Base-by-base conservation (phyloP, 30 jellyfish, hydroid and myxozoan genomes). In the Aurelia sp. region DNA sequence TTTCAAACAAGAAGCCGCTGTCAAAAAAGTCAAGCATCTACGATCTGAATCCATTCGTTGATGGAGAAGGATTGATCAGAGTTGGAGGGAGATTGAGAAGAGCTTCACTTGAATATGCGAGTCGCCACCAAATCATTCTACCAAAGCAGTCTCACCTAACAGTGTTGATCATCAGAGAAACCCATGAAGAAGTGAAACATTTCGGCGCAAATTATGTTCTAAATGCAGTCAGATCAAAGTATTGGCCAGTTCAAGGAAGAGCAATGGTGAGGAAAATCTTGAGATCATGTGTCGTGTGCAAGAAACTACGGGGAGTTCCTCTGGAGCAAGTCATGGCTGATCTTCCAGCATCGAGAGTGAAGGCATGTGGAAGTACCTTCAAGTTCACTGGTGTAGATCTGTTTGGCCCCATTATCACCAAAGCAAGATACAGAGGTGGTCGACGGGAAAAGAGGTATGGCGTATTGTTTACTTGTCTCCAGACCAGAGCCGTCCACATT, bases 11-110 rank as follows among this genome's bases (percentile, higher is more conserved):
- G 79, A 78, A 61, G 61, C 79, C 89, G 73, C 81, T 80, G 44
- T 66, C 84, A 13, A 63, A 13, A 47, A 47, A 47, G 20, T 59
- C 81, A 50, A 50, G 60, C 19, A 41, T 80, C 41, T 52, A 40
- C 82, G 61, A 50, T 50, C 82, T 80, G 81, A 52, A 50, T 41
- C 90, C 84, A 64, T 80, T 80, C 67, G 23, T 64, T 23, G 90
- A 80, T 66, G 75, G 51, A 63, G 50, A 65, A 35, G 90, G 90
- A 18, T 65, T 80, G 90, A 23, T 80, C n/a, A 65, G 90, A 80
- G 90, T 80, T 20, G 74, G 90, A 4, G 90, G 90, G 9, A 80
- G 90, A 66, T n/a, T 80, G 73, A 66, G 75, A 63, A 47, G 68
- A 65, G 73, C 90, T 63, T 55, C 81, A 47, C 74, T 80, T 4